These are phyloP conservation scores for Cheilosia vernalis DNA, from an alignment of 2,888 invertebrate species.

Conservation along the genomic window DNA sequence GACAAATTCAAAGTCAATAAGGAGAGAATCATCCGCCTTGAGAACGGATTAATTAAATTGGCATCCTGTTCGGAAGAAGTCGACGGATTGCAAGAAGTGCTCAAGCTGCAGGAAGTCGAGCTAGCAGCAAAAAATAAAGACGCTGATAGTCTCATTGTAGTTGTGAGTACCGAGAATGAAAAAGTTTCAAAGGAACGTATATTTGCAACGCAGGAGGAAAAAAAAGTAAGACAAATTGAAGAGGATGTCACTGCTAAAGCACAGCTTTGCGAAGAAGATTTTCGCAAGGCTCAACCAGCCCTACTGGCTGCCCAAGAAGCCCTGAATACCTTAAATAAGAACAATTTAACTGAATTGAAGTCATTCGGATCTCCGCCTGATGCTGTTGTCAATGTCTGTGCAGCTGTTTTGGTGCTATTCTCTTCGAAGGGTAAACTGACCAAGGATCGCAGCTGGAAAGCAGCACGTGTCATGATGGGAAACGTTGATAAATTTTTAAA, in stretches of 20 bases:
- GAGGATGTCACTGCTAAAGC: constrained; percentile 93
- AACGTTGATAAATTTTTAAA: constrained; percentile 94
- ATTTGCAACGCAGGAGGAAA: constrained; percentile 92
- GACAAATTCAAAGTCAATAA: constrained; percentile 88
- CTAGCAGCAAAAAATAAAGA: constrained; percentile 94
- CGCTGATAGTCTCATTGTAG: constrained; percentile 93
- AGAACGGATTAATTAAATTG: constrained; percentile 94
- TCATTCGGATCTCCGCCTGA: constrained; percentile 96
- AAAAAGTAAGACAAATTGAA: constrained; percentile 94
- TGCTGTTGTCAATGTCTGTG: constrained; percentile 93
- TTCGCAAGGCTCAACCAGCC: constrained; percentile 96
- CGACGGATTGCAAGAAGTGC: constrained; percentile 90
- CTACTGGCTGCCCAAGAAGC: constrained; percentile 95
- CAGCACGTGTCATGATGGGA: constrained; percentile 94
- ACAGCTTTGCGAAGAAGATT: constrained; percentile 93
- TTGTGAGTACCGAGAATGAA: constrained; percentile 94
- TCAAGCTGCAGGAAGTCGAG: constrained; percentile 90
- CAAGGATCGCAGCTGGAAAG: constrained; percentile 96
- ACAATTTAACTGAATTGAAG: constrained; percentile 96
- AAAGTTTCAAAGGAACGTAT: constrained; percentile 95
- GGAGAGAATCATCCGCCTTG: constrained; percentile 90
- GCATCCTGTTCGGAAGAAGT: constrained; percentile 93
- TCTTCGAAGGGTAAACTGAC: constrained; percentile 92
- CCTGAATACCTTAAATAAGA: constrained; percentile 95
- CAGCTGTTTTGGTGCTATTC: constrained; percentile 94